Evolutionary conservation across 2,888 invertebrate species (phyloP), one percentile per base, ranked within the genome.

Genomic region (Augochlorella aurata): DNA sequence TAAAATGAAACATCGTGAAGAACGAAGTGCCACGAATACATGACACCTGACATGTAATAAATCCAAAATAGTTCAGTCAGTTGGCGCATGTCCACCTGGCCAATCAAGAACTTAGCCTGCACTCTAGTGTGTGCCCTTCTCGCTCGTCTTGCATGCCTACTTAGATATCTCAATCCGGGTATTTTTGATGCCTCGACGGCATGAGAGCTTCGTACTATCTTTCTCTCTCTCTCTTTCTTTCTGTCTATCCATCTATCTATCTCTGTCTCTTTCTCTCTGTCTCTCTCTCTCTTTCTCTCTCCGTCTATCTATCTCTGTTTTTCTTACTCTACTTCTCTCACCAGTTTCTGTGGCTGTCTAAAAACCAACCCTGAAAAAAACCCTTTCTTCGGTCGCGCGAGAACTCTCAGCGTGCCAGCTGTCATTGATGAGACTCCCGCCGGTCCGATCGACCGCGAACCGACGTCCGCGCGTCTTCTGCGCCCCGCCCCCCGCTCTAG

Each of bases 41-140:
- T 73, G 61, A 89, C 83, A 88, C 84, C 87, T 86, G 85, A 87
- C 86, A 87, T 84, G 85, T 88, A 82, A 86, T 65, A 38, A 65
- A 44, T 83, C 82, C 81, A 85, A 63, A 79, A 88, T 88, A 87
- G 85, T 76, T 79, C 83, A 90, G 92, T 92, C 93, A 92, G 92
- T 88, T 92, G 92, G 92, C 90, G 92, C 92, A 93, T 93, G 92
- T 89, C 93, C 91, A 92, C 90, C 92, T 92, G 92, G 91, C 91
- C 89, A 86, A 85, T 85, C 88, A 85, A 87, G 38, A 88, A 88
- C 88, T 84, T 93, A 93, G 93, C 86, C 89, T 93, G 93, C 93
- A 93, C 93, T 87, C 88, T 93, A 93, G 92, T 90, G 88, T 92
- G 89, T 93, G 90, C 90, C 90, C 92, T 87, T 88, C 86, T 90